A percentile compares a stretch with the other conserved stretches of the same genome.
phyloP scores from a whole-genome alignment of 2,888 invertebrate genomes.

The Drosophila bunnanda region DNA sequence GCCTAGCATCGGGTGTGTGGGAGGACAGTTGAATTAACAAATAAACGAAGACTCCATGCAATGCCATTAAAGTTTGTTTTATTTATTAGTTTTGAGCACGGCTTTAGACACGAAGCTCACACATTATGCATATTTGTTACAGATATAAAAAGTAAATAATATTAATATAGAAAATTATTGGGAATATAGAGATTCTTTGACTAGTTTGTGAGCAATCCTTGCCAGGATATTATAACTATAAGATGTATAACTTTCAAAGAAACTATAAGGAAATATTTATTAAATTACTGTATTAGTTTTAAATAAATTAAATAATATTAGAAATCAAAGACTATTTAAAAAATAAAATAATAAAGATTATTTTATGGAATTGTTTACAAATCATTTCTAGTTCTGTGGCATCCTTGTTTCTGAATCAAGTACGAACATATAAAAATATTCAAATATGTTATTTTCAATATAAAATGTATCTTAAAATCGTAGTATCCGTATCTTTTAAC shows the following conservation, averaged over 20 bases:
- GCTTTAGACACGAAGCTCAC: conserved; percentile 8
- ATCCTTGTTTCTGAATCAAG: background rate
- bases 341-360: background rate
- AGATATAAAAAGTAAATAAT: background rate
- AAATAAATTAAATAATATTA: background rate
- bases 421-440: background rate
- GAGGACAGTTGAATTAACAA: conserved; percentile 23
- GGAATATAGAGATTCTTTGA: background rate
- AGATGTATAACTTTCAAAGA: background rate
- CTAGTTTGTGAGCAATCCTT: background rate
- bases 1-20: conserved; percentile 17
- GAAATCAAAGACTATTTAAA: background rate
- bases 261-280: background rate
- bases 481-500: background rate
- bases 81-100: conserved; percentile 18
- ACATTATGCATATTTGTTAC: background rate
- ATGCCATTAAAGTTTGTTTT: conserved; percentile 27
- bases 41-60: conserved; percentile 13
- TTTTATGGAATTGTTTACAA: background rate
- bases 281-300: background rate
- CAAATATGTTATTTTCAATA: background rate
- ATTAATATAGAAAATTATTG: background rate
- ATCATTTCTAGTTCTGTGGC: background rate
- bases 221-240: background rate
- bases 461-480: background rate